phyloP scores from a whole-genome alignment of 2,888 invertebrate genomes.

The Sinopyrophorus schimmeli region DNA sequence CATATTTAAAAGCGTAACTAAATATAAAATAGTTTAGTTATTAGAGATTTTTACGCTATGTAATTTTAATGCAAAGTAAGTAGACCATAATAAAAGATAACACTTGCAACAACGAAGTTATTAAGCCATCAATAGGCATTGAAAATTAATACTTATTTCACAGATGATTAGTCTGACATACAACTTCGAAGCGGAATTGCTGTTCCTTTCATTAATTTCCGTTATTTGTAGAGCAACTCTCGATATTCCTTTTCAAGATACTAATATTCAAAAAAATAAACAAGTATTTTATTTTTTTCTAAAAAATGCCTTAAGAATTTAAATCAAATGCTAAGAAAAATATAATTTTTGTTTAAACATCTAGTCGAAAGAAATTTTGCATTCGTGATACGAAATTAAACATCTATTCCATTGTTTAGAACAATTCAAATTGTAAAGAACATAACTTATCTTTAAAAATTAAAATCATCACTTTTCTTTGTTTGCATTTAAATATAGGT shows the following conservation, averaged over 20 bases:
- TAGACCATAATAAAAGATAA: conserved; percentile 19
- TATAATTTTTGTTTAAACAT: too few species aligned
- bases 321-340: too few species aligned
- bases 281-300: too few species aligned
- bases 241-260: too few species aligned
- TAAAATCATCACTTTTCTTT: conserved; percentile 21
- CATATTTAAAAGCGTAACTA: conserved; percentile 10
- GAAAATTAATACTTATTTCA: conserved; percentile 6
- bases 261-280: too few species aligned
- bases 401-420: too few species aligned
- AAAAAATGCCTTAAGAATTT: too few species aligned
- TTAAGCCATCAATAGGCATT: conserved; percentile 1
- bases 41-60: conserved; percentile 12
- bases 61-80: conserved; percentile 15
- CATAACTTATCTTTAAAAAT: conserved; percentile 11
- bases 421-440: too few species aligned
- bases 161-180: conserved; percentile 9
- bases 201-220: too few species aligned
- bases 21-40: conserved; percentile 9
- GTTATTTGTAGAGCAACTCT: conserved; percentile 15
- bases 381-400: conserved; percentile 5
- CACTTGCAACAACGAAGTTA: conserved; percentile 8
- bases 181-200: too few species aligned
- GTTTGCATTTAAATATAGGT: conserved; percentile 7
- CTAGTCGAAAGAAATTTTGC: too few species aligned